A percentile compares a stretch with the other conserved stretches of the same genome.
These are phyloP conservation scores for Teleogryllus occipitalis DNA, from an alignment of 1,140 invertebrate genomes.

Conservation along the genomic window DNA sequence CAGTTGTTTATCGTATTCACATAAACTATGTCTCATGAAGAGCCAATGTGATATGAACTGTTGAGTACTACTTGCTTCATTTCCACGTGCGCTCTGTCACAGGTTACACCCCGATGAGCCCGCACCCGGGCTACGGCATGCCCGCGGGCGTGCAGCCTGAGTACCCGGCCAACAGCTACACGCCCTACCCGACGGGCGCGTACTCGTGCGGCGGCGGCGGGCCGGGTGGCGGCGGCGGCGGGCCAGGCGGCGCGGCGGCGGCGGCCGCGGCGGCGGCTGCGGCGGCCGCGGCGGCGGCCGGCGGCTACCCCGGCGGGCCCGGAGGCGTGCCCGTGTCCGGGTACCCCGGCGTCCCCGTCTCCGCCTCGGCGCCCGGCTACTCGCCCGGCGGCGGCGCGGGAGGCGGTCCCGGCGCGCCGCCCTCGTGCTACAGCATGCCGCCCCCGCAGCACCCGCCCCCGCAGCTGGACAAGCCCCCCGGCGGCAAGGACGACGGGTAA, in stretches of 20 bases:
- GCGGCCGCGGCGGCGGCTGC: slow-evolving; percentile 48
- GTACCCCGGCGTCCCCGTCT: slow-evolving; percentile 28
- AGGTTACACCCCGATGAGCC: slow-evolving; percentile 73
- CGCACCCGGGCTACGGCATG: slow-evolving; percentile 74
- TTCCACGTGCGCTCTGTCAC: slow-evolving; percentile 17
- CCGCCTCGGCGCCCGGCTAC: slow-evolving; percentile 58
- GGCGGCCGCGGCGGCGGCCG: slow-evolving; percentile 52
- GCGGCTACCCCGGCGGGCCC: slow-evolving; percentile 37
- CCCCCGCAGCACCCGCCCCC: slow-evolving; percentile 55
- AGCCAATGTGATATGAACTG: no score
- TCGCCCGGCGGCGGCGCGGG: slow-evolving; percentile 43
- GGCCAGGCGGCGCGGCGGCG: slow-evolving; percentile 48
- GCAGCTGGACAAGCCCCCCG: slow-evolving; percentile 56
- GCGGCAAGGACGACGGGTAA: slow-evolving; percentile 67
- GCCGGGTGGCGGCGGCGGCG: slow-evolving; percentile 50
- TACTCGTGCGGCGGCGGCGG: slow-evolving; percentile 49
- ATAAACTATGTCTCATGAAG: no score
- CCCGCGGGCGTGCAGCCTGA: slow-evolving; percentile 56
- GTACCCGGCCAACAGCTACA: slow-evolving; percentile 65
- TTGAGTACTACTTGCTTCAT: no score
- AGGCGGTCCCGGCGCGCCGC: no score
- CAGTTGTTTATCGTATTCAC: no score
- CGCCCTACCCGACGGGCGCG: slow-evolving; percentile 51
- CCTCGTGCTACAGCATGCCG: slow-evolving; percentile 68
- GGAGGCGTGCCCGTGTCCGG: slow-evolving; percentile 15